Conservation (phyloP, 2,113 vertebrate genomes). For the Menura novaehollandiae region DNA sequence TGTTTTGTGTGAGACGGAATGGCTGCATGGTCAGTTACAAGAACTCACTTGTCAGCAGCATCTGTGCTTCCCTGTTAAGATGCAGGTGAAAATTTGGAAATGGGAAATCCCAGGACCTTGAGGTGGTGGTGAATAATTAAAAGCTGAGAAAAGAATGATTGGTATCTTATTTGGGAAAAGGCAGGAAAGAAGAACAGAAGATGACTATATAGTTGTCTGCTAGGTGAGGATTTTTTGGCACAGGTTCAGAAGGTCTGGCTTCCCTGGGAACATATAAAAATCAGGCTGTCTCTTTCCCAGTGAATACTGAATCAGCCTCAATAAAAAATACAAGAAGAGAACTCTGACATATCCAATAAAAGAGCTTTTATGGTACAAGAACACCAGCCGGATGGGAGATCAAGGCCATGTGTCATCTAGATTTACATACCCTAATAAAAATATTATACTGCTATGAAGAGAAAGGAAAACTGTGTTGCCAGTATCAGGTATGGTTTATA, state of each 20-base stretch:
- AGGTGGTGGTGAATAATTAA: background rate
- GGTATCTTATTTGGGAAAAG: background rate
- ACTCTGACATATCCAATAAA: background rate
- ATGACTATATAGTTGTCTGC: background rate
- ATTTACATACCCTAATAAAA: constrained; percentile 28
- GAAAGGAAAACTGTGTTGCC: background rate
- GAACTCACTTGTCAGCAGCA: background rate
- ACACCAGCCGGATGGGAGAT: background rate
- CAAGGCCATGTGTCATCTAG: background rate
- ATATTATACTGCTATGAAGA: background rate
- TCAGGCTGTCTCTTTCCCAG: background rate
- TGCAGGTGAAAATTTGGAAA: background rate
- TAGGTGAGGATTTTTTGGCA: background rate
- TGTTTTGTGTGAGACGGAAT: background rate
- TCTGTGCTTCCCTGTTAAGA: background rate
- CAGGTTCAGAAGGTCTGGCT: background rate
- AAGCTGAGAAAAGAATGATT: background rate
- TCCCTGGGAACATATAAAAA: background rate
- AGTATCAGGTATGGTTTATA: background rate
- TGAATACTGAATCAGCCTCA: background rate
- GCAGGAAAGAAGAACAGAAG: background rate
- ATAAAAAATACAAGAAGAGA: background rate
- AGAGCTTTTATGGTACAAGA: background rate
- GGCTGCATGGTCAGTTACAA: background rate
- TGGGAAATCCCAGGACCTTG: background rate